phyloP scores from a whole-genome alignment of 1,140 invertebrate genomes.

The Alviniconcha marisindica region DNA sequence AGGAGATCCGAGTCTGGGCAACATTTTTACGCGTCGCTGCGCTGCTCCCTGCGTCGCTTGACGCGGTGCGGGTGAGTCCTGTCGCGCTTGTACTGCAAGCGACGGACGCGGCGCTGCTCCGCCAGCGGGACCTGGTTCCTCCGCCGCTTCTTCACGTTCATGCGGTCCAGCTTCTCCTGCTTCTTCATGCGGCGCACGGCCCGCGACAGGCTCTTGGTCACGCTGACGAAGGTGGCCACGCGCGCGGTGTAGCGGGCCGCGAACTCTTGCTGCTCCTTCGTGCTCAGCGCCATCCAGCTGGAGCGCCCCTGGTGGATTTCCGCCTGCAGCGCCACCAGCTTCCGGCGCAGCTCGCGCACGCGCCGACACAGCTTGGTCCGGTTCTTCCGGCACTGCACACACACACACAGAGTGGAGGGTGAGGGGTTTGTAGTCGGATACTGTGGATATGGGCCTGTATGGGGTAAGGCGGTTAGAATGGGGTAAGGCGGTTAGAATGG shows the following conservation, averaged over 20 bases:
- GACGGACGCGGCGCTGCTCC: neutral
- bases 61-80: no score
- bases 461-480: no score
- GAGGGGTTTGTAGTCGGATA: no score
- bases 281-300: constrained; percentile 42
- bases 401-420: no score
- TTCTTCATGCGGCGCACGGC: constrained; percentile 36
- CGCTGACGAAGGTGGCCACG: constrained; percentile 36
- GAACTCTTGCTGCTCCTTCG: constrained; percentile 31
- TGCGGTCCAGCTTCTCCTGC: constrained; percentile 13
- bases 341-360: constrained; percentile 39
- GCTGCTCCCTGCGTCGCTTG: no score
- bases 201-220: constrained; percentile 38
- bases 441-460: no score
- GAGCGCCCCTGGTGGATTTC: constrained; percentile 41
- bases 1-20: no score
- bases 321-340: constrained; percentile 31
- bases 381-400: constrained; percentile 46
- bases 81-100: no score
- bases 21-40: no score
- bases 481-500: no score
- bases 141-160: constrained; percentile 29
- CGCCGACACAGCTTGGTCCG: constrained; percentile 37
- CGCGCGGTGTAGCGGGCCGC: neutral
- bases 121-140: constrained; percentile 28